Evolutionary conservation across 2,113 vertebrate species (phyloP), one percentile per base, ranked within the genome.

Genomic region (Conger conger): DNA sequence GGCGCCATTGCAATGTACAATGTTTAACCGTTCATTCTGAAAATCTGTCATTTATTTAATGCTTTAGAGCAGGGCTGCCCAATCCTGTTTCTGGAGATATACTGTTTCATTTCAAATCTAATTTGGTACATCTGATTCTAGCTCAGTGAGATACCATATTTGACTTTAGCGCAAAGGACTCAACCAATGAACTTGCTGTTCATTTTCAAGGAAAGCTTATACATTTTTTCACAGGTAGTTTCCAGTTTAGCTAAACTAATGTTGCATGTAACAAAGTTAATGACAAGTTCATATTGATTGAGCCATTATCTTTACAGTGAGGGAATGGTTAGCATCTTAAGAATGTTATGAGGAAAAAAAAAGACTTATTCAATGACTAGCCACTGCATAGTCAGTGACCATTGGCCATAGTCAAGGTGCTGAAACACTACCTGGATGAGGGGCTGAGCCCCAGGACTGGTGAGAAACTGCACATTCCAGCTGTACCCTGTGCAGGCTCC

Each of bases 381-480:
- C 15, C 45, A 15, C 15, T 50, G 45, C 45, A 50, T 13, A 50
- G 45, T 13, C 45, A 50, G 0, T 50, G 45, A 50, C 45, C 15
- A 0, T 13, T 50, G 45, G 8, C 45, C 45, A 13, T 15, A 50
- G 45, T 13, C 45, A 11, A 57, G 27, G 5, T 35, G n/a, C 68
- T 20, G 37, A 30, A 54, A 17, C 83, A 87, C 87, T 87, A 96
- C 97, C 95, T 97, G 90, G 2, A 97, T 84, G 37, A 94, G 88
- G 1, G 93, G 94, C 84, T 97, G 97, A 83, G 88, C 92, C 83
- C 96, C 96, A 13, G 91, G 84, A 0, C 77, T 53, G 0, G 91
- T 95, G 57, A 92, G 88, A 95, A 95, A 97, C 13, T 91, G 82
- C 16, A 97, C 83, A 0, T 0, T 87, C 96, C 96, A 97, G 0